A percentile compares a stretch with the other conserved stretches of the same genome.
Evolutionary conservation across 2,113 vertebrate species (phyloP).

Genomic region (Vidua chalybeata): DNA sequence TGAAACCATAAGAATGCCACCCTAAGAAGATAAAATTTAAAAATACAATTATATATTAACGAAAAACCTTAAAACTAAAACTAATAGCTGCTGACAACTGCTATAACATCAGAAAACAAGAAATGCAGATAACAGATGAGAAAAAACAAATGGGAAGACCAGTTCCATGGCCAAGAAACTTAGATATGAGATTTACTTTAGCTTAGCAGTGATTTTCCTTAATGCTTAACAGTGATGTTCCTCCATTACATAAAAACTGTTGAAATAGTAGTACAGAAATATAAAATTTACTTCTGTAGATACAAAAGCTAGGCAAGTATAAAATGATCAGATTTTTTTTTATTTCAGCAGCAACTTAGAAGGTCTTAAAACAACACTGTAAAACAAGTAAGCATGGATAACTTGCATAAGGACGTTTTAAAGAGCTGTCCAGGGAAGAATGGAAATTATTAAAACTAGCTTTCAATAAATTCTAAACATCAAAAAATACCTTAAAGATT

Average conservation of each 20-base stretch:
- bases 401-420: not conserved
- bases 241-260: not conserved
- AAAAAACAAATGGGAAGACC: not conserved
- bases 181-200: not conserved
- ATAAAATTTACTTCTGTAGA: not conserved
- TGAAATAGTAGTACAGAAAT: not conserved
- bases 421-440: not conserved
- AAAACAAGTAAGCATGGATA: not conserved
- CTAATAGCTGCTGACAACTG: not conserved
- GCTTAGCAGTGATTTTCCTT: not conserved
- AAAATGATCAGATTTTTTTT: not conserved
- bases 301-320: not conserved
- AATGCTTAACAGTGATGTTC: not conserved
- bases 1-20: not conserved
- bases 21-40: not conserved
- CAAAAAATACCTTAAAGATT: not conserved
- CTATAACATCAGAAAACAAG: not conserved
- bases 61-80: not conserved
- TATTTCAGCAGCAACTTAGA: not conserved
- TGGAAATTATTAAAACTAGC: not conserved
- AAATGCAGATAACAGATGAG: not conserved
- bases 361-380: not conserved
- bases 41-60: not conserved
- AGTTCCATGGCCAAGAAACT: not conserved
- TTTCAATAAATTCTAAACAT: not conserved